Percentiles rank a stretch among this genome's conserved stretches.
These are phyloP conservation scores for Protomyctophum bolini DNA, from an alignment of 2,113 vertebrate genomes.

Conservation along the genomic window DNA sequence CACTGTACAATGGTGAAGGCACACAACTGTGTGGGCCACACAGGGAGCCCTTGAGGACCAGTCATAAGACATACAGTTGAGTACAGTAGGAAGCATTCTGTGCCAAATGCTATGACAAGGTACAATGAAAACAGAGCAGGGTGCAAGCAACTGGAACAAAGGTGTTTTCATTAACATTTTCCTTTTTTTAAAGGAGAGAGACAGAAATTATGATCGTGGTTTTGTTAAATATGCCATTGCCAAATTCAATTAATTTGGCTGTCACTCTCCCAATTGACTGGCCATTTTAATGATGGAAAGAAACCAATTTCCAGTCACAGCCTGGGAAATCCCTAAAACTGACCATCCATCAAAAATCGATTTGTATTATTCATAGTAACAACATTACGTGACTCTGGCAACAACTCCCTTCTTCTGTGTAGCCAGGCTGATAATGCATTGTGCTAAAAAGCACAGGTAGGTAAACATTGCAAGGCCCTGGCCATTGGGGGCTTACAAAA, in stretches of 20 bases:
- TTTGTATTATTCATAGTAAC: slow-evolving; percentile 32
- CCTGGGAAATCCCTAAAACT: slow-evolving; percentile 41
- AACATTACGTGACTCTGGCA: slow-evolving; percentile 30
- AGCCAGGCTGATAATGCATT: slow-evolving; percentile 30
- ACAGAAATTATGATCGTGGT: too few species aligned
- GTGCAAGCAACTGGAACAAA: not conserved
- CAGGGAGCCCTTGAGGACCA: not conserved
- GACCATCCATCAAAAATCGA: slow-evolving; percentile 31
- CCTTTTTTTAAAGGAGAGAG: too few species aligned
- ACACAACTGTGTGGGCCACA: not conserved
- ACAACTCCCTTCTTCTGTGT: slow-evolving; percentile 36
- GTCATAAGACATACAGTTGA: not conserved
- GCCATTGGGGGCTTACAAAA: slow-evolving; percentile 36
- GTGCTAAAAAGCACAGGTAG: slow-evolving; percentile 8
- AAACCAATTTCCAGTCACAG: slow-evolving; percentile 29
- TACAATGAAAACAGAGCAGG: not conserved
- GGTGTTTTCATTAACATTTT: not conserved
- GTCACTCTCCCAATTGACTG: too few species aligned
- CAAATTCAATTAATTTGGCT: too few species aligned
- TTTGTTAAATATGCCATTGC: too few species aligned
- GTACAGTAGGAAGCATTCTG: not conserved
- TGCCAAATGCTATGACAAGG: slow-evolving; percentile 9
- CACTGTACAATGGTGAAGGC: slow-evolving; percentile 18
- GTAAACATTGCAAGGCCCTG: slow-evolving; percentile 32
- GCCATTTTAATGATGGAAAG: slow-evolving; percentile 3